Conservation (phyloP, 1,140 invertebrate genomes). For the Coelopa frigida region DNA sequence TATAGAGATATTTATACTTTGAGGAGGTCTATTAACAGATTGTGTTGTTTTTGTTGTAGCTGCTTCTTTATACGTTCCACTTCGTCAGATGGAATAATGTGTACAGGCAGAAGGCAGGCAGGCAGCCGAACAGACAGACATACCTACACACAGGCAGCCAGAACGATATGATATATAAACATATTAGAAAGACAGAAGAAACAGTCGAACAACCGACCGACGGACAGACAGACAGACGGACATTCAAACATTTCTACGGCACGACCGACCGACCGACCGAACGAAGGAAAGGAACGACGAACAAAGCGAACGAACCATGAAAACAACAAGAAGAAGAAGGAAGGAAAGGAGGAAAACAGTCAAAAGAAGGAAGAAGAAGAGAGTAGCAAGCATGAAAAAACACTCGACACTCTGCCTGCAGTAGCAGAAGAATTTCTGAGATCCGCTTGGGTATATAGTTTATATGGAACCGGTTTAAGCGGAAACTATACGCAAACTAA, state of each 20-base stretch:
- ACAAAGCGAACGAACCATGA: neutral
- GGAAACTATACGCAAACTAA: too few species aligned
- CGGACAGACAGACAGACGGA: neutral
- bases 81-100: too few species aligned
- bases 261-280: neutral
- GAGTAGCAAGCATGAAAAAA: neutral
- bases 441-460: too few species aligned
- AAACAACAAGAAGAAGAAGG: neutral
- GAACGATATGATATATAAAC: neutral
- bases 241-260: neutral
- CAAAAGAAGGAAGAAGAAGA: neutral
- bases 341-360: neutral
- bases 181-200: neutral
- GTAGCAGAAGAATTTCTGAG: conserved; percentile 5
- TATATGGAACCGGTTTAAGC: too few species aligned
- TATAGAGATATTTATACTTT: conserved; percentile 15
- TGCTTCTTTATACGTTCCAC: too few species aligned
- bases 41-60: too few species aligned
- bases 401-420: neutral
- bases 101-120: neutral
- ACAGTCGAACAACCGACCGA: neutral
- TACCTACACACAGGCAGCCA: neutral
- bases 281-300: conserved; percentile 3
- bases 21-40: conserved; percentile 9
- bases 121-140: neutral